Evolutionary conservation across 2,888 invertebrate genomes (phyloP).

Genomic region (Amaurobius ferox): DNA sequence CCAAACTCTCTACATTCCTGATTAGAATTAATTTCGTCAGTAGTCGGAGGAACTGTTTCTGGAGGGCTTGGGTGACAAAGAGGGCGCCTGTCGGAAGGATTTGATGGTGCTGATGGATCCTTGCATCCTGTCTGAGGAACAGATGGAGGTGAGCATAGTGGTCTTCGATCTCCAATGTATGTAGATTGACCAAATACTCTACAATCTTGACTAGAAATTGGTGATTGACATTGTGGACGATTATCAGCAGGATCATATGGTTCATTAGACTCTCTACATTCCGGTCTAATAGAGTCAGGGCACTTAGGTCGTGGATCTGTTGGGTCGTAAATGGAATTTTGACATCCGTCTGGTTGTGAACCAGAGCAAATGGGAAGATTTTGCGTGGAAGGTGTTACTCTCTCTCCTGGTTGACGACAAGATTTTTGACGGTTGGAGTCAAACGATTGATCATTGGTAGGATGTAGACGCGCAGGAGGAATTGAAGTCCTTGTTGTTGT

Average conservation of each 20-base stretch:
- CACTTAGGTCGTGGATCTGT: conserved; percentile 54
- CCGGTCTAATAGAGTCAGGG: not conserved
- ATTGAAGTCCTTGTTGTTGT: conserved; percentile 12
- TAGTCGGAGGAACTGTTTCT: too few relatives aligned
- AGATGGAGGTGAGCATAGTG: conserved; percentile 34
- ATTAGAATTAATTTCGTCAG: too few relatives aligned
- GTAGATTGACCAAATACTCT: conserved; percentile 35
- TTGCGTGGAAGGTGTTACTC: conserved; percentile 28
- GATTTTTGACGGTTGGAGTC: conserved; percentile 33
- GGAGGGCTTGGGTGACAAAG: conserved; percentile 22
- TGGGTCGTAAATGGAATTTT: conserved; percentile 46
- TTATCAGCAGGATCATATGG: conserved; percentile 51
- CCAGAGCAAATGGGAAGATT: conserved; percentile 51
- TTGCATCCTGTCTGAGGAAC: conserved; percentile 37
- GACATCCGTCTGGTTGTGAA: conserved; percentile 17
- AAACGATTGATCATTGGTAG: conserved; percentile 25
- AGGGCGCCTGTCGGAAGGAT: conserved; percentile 49
- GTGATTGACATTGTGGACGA: conserved; percentile 38
- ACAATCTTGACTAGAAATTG: not conserved
- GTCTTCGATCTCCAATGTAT: conserved; percentile 56
- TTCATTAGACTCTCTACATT: conserved; percentile 32
- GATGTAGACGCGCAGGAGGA: conserved; percentile 5
- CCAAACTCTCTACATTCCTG: conserved; percentile 26
- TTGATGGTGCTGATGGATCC: conserved; percentile 41
- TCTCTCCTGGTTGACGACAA: conserved; percentile 41